Evolutionary conservation across 2,113 vertebrate genomes (phyloP).

Genomic region (Python bivittatus): DNA sequence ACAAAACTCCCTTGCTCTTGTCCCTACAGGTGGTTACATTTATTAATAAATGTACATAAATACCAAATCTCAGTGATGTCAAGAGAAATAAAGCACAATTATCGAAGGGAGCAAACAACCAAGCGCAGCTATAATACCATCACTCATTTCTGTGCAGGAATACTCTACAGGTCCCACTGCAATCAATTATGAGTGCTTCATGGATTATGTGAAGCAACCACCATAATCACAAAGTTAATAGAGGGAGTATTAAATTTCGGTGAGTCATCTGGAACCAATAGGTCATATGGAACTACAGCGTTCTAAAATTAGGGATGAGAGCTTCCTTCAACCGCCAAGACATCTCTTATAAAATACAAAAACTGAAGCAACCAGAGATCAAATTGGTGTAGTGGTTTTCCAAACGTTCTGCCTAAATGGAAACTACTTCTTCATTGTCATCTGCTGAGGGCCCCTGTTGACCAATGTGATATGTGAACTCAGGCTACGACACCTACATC

Average conservation of each 20-base stretch:
- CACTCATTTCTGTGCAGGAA: not conserved
- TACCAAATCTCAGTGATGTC: not conserved
- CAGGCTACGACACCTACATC: too few species aligned
- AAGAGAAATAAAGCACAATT: not conserved
- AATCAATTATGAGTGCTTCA: not conserved
- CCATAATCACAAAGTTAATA: not conserved
- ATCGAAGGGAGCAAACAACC: not conserved
- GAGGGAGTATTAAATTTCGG: not conserved
- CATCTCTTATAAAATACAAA: not conserved
- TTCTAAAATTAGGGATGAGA: not conserved
- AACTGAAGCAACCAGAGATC: not conserved
- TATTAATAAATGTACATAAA: not conserved
- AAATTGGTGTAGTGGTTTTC: not conserved
- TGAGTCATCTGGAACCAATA: not conserved
- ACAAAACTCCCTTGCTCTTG: not conserved
- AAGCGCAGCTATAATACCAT: not conserved
- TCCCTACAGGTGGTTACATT: not conserved
- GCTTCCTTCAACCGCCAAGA: not conserved
- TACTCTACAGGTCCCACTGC: not conserved
- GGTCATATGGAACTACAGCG: not conserved
- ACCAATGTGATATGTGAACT: not conserved
- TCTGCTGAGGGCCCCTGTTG: not conserved
- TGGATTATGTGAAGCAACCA: not conserved
- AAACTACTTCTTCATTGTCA: not conserved
- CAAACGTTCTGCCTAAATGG: not conserved